Conservation (phyloP, 2,113 vertebrate species). For the Hippocampus abdominalis region DNA sequence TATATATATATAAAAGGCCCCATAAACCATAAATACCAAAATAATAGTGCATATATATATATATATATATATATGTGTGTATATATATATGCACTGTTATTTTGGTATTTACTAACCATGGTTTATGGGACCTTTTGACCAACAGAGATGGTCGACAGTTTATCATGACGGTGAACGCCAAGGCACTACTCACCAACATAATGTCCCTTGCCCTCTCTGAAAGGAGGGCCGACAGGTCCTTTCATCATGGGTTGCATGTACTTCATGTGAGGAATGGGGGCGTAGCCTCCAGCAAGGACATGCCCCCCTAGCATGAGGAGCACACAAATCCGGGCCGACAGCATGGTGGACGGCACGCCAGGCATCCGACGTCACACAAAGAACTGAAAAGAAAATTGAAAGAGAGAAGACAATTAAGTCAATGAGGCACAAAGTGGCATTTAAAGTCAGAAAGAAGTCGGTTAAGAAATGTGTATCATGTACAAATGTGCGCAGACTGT, state of each 20-base stretch:
- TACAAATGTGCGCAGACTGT: too few relatives aligned
- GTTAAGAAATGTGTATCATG: not conserved
- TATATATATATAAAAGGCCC: too few relatives aligned
- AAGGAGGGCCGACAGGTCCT: slow-evolving; percentile 92
- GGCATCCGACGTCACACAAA: slow-evolving; percentile 46
- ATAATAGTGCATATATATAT: too few relatives aligned
- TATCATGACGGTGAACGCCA: not conserved
- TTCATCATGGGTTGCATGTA: slow-evolving; percentile 98
- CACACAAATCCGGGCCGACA: slow-evolving; percentile 63
- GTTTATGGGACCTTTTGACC: not conserved
- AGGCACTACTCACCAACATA: slow-evolving; percentile 85
- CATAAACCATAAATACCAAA: too few relatives aligned
- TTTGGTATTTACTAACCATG: not conserved
- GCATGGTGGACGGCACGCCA: slow-evolving; percentile 61
- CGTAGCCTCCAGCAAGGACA: slow-evolving; percentile 80
- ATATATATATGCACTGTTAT: not conserved
- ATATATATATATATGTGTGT: too few relatives aligned
- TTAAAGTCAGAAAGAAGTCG: not conserved
- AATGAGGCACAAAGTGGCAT: not conserved
- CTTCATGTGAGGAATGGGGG: slow-evolving; percentile 83
- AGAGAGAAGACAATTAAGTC: slow-evolving; percentile 4
- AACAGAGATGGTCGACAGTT: not conserved
- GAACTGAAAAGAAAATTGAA: slow-evolving; percentile 26
- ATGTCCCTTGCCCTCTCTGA: slow-evolving; percentile 97
- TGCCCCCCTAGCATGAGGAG: slow-evolving; percentile 69